These are phyloP conservation scores for Borostomias antarcticus DNA, from an alignment of 2,797 vertebrate species.

Conservation along the genomic window DNA sequence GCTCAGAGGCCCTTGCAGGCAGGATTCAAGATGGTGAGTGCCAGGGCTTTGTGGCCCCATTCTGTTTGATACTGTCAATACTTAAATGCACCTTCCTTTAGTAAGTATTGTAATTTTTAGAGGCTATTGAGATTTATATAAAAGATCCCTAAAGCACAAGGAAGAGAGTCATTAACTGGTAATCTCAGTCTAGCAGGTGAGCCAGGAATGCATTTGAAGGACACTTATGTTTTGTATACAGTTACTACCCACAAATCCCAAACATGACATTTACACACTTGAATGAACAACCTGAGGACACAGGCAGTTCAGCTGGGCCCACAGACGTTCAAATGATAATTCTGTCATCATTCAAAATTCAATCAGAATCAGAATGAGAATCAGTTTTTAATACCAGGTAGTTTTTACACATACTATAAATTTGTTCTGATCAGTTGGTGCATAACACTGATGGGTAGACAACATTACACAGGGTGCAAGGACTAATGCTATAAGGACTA, in stretches of 20 bases:
- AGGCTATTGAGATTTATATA: background rate
- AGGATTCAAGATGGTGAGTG: slow-evolving; percentile 88
- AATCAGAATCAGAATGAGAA: no score
- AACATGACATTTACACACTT: slow-evolving; percentile 15
- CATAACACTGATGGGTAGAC: no score
- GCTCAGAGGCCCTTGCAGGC: slow-evolving; percentile 85
- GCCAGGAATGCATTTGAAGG: slow-evolving; percentile 7
- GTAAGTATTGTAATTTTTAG: background rate
- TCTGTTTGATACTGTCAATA: background rate
- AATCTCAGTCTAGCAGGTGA: background rate
- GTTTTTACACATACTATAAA: no score
- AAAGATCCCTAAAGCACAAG: background rate
- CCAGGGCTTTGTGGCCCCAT: background rate
- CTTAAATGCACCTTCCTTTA: background rate
- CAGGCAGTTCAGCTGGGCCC: background rate
- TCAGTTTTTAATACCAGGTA: no score
- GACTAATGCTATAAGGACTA: no score
- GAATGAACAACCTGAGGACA: background rate
- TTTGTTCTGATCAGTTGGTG: no score
- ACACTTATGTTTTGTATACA: slow-evolving; percentile 47
- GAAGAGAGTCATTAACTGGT: background rate
- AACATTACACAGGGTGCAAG: no score
- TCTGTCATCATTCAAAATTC: slow-evolving; percentile 10
- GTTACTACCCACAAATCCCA: background rate
- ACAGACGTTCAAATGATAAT: background rate